These are phyloP conservation scores for Parnassius mnemosyne DNA, from an alignment of 2,888 invertebrate species.

Conservation along the genomic window DNA sequence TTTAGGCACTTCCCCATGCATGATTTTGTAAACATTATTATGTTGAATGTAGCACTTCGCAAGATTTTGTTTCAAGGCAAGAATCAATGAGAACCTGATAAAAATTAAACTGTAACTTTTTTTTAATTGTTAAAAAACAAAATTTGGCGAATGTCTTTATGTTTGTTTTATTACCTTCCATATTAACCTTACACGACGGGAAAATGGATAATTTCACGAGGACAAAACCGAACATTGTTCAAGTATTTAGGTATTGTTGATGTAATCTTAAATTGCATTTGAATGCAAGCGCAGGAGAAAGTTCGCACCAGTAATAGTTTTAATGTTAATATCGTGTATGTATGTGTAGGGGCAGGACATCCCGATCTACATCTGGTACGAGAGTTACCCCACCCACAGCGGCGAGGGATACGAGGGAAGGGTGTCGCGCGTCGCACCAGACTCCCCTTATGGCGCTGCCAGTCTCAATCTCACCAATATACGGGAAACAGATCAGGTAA, in stretches of 20 bases:
- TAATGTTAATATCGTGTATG: slow-evolving; percentile 37
- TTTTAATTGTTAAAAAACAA: slow-evolving; percentile 6
- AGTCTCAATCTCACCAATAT: slow-evolving; percentile 98
- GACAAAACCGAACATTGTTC: slow-evolving; percentile 24
- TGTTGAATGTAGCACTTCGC: slow-evolving; percentile 6
- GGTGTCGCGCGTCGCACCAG: slow-evolving; percentile 92
- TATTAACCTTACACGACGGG: slow-evolving; percentile 23
- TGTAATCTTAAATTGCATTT: slow-evolving; percentile 30
- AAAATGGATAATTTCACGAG: slow-evolving; percentile 25
- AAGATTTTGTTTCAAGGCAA: slow-evolving; percentile 18
- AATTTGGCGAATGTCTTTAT: slow-evolving; percentile 24
- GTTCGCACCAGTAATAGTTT: slow-evolving; percentile 45
- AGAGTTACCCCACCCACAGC: slow-evolving; percentile 97
- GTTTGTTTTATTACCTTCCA: slow-evolving; percentile 22
- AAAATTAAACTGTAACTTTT: slow-evolving; percentile 1
- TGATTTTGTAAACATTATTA: slow-evolving; percentile 15
- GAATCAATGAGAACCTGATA: background rate
- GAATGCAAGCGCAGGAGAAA: slow-evolving; percentile 13
- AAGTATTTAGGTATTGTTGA: slow-evolving; percentile 27
- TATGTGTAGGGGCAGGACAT: slow-evolving; percentile 93
- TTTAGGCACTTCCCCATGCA: slow-evolving; percentile 19
- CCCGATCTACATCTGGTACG: slow-evolving; percentile 99
- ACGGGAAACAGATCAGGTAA: slow-evolving; percentile 90
- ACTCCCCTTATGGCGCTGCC: slow-evolving; percentile 93
- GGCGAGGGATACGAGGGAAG: slow-evolving; percentile 96